Evolutionary conservation across 2,113 vertebrate species (phyloP).

Genomic region (Ceuthmochares aereus): DNA sequence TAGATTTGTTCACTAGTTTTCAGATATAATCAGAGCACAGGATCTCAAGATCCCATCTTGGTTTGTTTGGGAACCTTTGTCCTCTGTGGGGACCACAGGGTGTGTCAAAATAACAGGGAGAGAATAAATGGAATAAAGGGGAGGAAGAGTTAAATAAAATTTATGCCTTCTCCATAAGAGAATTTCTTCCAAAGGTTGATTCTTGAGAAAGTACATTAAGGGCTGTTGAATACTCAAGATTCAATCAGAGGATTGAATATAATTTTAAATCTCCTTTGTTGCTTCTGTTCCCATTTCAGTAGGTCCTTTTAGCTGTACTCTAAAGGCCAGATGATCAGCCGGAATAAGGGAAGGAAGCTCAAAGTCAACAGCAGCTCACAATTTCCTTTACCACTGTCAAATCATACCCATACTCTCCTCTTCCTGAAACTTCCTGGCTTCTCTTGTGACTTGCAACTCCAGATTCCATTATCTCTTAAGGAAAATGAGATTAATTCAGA

Average conservation of each 20-base stretch:
- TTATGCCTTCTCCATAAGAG: neutral
- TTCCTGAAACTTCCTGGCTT: neutral
- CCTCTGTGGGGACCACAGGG: neutral
- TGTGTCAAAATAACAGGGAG: neutral
- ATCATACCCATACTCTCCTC: neutral
- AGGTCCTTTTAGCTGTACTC: neutral
- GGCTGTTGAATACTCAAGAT: neutral
- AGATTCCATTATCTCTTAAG: neutral
- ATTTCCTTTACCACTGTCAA: neutral
- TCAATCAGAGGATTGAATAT: neutral
- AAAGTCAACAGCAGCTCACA: neutral
- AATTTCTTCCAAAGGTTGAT: neutral
- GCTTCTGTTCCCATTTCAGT: neutral
- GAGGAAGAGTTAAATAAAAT: neutral
- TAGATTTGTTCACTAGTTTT: neutral
- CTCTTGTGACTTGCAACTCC: neutral
- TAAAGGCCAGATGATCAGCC: neutral
- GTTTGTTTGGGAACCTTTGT: neutral
- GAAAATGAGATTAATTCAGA: neutral
- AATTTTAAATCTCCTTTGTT: neutral
- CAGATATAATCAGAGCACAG: neutral
- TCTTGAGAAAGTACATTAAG: neutral
- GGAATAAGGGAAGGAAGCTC: neutral
- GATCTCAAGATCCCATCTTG: neutral
- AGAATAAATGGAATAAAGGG: neutral